phyloP scores from a whole-genome alignment of 1,140 invertebrate species.

The Thaumatotibia leucotreta region DNA sequence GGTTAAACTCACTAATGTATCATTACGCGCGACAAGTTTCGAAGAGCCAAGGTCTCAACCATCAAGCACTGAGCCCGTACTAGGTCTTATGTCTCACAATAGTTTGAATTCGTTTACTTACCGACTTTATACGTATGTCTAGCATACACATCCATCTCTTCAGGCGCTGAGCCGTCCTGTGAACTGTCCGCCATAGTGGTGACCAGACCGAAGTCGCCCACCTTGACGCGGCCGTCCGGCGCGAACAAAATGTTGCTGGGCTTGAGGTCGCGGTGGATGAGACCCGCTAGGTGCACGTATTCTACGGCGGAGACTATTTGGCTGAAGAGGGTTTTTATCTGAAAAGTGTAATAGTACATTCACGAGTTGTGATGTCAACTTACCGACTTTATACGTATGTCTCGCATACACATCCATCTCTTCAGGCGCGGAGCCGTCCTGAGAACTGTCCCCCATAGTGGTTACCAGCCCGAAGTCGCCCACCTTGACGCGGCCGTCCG shows the following conservation, averaged over 20 bases:
- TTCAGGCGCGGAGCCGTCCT: slow-evolving; percentile 57
- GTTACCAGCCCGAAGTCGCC: slow-evolving; percentile 98
- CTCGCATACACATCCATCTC: slow-evolving; percentile 37
- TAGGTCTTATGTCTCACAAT: too few relatives aligned
- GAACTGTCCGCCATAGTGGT: slow-evolving; percentile 86
- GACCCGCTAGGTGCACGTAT: slow-evolving; percentile 93
- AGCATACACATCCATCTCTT: slow-evolving; percentile 32
- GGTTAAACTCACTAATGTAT: too few relatives aligned
- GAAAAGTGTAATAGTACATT: too few relatives aligned
- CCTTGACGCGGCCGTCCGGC: slow-evolving; percentile 91
- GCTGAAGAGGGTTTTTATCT: slow-evolving; percentile 88
- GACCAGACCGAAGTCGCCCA: slow-evolving; percentile 97
- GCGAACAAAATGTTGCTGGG: slow-evolving; percentile 98
- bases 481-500: slow-evolving; percentile 93
- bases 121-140: slow-evolving; percentile 79
- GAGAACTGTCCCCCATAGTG: slow-evolving; percentile 83
- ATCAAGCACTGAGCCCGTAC: too few relatives aligned
- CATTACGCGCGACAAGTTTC: too few relatives aligned
- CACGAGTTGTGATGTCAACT: too few relatives aligned
- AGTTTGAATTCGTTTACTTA: slow-evolving; percentile 51
- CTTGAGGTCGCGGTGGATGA: slow-evolving; percentile 97
- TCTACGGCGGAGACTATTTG: slow-evolving; percentile 96
- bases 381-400: slow-evolving; percentile 79
- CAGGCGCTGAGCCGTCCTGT: slow-evolving; percentile 60
- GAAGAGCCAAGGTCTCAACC: too few relatives aligned